Conservation (phyloP, 2,113 vertebrate species). For the Lasiurus borealis region DNA sequence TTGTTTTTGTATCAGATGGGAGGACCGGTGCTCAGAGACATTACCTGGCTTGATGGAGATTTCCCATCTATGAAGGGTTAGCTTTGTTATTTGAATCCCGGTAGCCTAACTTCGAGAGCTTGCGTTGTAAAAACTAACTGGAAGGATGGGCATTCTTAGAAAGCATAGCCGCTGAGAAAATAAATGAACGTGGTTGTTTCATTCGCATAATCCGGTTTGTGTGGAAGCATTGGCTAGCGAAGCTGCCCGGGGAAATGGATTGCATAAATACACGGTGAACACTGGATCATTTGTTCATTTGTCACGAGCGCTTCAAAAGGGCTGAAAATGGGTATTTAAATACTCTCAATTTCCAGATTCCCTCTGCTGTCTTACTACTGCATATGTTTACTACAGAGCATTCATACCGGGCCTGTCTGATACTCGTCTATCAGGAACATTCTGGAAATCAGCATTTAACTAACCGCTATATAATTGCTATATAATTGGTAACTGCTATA, state of each 20-base stretch:
- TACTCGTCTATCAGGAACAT: background rate
- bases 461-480: too few relatives aligned
- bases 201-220: conserved; percentile 44
- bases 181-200: background rate
- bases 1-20: background rate
- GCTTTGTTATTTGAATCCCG: conserved; percentile 15
- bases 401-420: conserved; percentile 6
- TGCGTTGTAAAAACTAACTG: background rate
- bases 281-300: conserved; percentile 59
- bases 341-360: conserved; percentile 47
- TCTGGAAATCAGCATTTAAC: conserved; percentile 49
- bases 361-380: conserved; percentile 34
- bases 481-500: too few relatives aligned
- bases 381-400: background rate
- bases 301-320: conserved; percentile 51
- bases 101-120: background rate
- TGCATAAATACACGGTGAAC: conserved; percentile 48
- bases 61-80: background rate
- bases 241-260: conserved; percentile 29
- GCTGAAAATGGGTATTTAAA: conserved; percentile 55
- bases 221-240: conserved; percentile 15
- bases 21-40: background rate
- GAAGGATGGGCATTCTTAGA: conserved; percentile 33
- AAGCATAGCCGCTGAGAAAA: background rate
- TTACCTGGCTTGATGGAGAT: conserved; percentile 36